Conservation (phyloP, 2,113 vertebrate genomes). For the Anarhynchus alexandrinus region DNA sequence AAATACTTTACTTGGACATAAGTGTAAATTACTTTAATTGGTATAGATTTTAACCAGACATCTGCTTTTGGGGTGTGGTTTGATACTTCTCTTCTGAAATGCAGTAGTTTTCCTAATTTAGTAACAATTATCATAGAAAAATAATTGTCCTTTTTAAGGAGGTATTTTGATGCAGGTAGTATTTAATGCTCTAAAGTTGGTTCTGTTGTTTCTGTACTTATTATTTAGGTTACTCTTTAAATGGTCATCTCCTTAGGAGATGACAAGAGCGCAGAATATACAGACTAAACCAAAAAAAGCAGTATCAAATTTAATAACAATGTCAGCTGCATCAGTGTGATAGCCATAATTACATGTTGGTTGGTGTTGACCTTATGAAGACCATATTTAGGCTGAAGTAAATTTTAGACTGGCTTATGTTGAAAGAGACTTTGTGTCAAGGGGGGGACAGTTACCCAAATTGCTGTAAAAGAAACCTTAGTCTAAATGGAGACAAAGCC, state of each 20-base stretch:
- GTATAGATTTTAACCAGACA: not conserved
- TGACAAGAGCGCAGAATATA: not conserved
- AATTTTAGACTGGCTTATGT: not conserved
- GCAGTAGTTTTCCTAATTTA: not conserved
- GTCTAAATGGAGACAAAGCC: not conserved
- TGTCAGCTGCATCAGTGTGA: not conserved
- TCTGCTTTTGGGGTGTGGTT: not conserved
- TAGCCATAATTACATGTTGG: not conserved
- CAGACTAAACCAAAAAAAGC: not conserved
- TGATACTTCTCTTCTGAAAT: not conserved
- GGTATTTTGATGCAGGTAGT: not conserved
- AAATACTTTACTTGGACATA: not conserved
- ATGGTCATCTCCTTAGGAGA: not conserved
- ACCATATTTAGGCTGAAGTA: not conserved
- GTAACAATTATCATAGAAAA: not conserved
- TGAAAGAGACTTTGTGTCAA: not conserved
- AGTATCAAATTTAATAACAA: not conserved
- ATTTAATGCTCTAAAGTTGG: not conserved
- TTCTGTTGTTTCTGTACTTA: not conserved
- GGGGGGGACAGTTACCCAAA: not conserved
- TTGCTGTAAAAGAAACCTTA: rapidly evolving
- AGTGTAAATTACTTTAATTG: not conserved
- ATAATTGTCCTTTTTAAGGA: not conserved
- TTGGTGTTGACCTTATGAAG: not conserved
- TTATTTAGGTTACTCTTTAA: not conserved